phyloP scores from a whole-genome alignment of 2,888 invertebrate species.

The Tethea ocularis region DNA sequence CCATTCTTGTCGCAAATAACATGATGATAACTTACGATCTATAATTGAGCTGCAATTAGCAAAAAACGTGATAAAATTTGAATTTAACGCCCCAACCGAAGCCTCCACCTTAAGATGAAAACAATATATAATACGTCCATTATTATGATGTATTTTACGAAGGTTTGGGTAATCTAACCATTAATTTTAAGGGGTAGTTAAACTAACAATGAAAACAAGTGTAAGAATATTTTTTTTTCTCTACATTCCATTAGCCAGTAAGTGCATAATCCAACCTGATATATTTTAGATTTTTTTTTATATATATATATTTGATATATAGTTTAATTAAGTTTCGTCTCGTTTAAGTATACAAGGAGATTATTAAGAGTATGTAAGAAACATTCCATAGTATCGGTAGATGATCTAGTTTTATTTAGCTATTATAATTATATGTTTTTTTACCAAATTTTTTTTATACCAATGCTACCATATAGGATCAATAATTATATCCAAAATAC shows the following conservation, averaged over 20 bases:
- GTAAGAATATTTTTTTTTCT: slow-evolving; percentile 28
- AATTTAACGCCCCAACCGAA: too few species aligned
- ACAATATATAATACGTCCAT: slow-evolving; percentile 46
- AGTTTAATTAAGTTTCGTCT: slow-evolving; percentile 27
- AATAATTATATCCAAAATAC: background rate
- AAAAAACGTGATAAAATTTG: too few species aligned
- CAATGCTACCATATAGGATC: slow-evolving; percentile 60
- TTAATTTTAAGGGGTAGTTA: slow-evolving; percentile 69
- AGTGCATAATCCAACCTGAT: slow-evolving; percentile 65
- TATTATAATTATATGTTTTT: slow-evolving; percentile 57
- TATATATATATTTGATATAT: slow-evolving; percentile 32
- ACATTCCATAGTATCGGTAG: slow-evolving; percentile 72
- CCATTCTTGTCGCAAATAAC: too few species aligned
- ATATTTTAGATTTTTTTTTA: slow-evolving; percentile 33
- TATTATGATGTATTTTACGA: slow-evolving; percentile 59
- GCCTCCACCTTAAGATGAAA: too few species aligned
- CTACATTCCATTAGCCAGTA: slow-evolving; percentile 77
- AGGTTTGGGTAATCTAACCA: slow-evolving; percentile 80
- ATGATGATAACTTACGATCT: too few species aligned
- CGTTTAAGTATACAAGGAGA: slow-evolving; percentile 58
- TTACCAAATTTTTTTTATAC: slow-evolving; percentile 81
- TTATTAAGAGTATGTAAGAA: slow-evolving; percentile 57
- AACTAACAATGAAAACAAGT: slow-evolving; percentile 61
- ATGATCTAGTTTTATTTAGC: slow-evolving; percentile 69
- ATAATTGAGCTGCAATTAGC: too few species aligned